These are phyloP conservation scores for Thereva unica DNA, from an alignment of 2,888 invertebrate genomes.

Conservation along the genomic window DNA sequence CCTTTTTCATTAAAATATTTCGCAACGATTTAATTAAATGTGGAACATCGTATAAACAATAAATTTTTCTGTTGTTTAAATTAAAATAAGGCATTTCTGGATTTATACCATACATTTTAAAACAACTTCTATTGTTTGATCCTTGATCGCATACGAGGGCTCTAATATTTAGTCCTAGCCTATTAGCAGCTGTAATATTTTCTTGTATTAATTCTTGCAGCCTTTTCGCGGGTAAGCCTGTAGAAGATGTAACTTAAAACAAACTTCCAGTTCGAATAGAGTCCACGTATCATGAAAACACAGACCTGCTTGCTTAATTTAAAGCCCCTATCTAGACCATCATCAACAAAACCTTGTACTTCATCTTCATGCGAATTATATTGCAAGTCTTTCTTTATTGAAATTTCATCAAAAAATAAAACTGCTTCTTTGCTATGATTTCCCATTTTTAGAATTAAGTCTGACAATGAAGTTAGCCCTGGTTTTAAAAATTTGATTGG, in stretches of 20 bases:
- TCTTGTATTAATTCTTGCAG: constrained; percentile 3
- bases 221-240: constrained; percentile 2
- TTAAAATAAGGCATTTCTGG: too few species aligned
- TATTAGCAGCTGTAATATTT: background rate
- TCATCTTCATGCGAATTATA: constrained; percentile 31
- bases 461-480: constrained; percentile 13
- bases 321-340: constrained; percentile 13
- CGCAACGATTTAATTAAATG: constrained; percentile 32
- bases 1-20: constrained; percentile 23
- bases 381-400: constrained; percentile 29
- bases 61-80: too few species aligned
- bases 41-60: background rate
- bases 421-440: constrained; percentile 22
- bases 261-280: constrained; percentile 26
- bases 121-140: too few species aligned
- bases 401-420: constrained; percentile 34
- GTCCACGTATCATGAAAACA: constrained; percentile 9
- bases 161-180: constrained; percentile 12
- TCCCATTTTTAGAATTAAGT: constrained; percentile 18
- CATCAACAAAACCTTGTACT: constrained; percentile 33
- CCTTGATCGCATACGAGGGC: constrained; percentile 17
- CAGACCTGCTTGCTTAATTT: constrained; percentile 20
- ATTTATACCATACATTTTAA: too few species aligned
- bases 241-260: constrained; percentile 15
- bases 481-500: constrained; percentile 29